Conservation (phyloP, 1,140 invertebrate genomes). For the Linepithema humile region DNA sequence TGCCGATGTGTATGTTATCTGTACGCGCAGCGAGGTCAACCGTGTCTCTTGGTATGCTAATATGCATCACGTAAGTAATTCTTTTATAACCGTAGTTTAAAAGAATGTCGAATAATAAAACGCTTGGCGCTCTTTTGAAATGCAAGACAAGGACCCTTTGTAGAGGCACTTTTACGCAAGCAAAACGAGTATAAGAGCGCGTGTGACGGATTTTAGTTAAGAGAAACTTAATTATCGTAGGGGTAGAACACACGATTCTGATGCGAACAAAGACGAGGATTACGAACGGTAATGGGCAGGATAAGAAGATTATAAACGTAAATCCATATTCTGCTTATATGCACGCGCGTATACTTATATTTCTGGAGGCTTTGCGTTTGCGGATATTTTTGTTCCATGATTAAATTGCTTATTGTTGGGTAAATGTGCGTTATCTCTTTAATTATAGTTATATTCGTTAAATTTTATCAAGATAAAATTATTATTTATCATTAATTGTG, state of each 20-base stretch:
- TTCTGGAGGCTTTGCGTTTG: neutral
- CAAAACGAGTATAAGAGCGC: neutral
- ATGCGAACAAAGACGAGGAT: conserved; percentile 45
- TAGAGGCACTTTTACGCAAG: neutral
- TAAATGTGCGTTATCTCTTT: neutral
- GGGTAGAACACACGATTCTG: conserved; percentile 5
- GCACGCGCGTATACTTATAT: neutral
- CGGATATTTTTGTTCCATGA: neutral
- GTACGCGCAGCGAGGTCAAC: too few species aligned
- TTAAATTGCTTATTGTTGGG: neutral
- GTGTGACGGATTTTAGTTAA: conserved; percentile 36
- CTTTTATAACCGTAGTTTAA: neutral
- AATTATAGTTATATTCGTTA: neutral
- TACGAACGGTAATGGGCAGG: conserved; percentile 16
- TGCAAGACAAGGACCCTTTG: neutral
- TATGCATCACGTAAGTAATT: neutral
- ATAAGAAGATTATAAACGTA: conserved; percentile 40
- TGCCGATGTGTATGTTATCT: conserved; percentile 3
- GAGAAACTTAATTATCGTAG: conserved; percentile 42
- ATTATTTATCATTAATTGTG: neutral
- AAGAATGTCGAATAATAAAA: conserved; percentile 6
- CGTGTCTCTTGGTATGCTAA: neutral
- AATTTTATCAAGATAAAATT: neutral
- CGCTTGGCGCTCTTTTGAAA: neutral
- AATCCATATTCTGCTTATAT: conserved; percentile 1